Conservation (phyloP, 2,113 vertebrate genomes). For the Anolis sagrei region DNA sequence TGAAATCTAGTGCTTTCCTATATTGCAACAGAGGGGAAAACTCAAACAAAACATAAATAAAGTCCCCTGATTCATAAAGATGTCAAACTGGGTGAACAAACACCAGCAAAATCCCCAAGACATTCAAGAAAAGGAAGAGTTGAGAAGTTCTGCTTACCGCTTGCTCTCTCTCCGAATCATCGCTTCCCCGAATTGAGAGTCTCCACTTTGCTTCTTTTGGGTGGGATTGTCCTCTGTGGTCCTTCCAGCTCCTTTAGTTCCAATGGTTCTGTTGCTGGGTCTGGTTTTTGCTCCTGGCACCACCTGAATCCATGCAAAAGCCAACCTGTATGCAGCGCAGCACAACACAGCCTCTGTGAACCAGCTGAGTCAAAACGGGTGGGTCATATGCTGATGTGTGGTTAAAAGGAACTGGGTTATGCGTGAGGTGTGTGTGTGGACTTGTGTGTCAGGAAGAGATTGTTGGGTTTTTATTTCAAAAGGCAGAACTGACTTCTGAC, state of each 20-base stretch:
- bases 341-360: not conserved
- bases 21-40: not conserved
- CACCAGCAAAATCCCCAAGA: not conserved
- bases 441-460: not conserved
- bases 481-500: not conserved
- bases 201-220: not conserved
- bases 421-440: not conserved
- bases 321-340: not conserved
- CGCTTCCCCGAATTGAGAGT: not conserved
- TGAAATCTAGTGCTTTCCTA: too few species aligned
- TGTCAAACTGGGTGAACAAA: not conserved
- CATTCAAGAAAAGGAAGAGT: too few species aligned
- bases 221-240: too few species aligned
- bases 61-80: not conserved
- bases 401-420: conserved; percentile 30
- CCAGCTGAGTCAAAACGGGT: conserved; percentile 22
- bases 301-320: not conserved
- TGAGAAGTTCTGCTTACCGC: conserved; percentile 61
- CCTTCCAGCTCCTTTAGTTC: not conserved
- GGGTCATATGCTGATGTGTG: not conserved
- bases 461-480: too few species aligned
- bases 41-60: not conserved
- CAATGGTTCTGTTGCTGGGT: accelerated
- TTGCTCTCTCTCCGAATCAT: conserved; percentile 78
- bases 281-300: not conserved